Conservation (phyloP, 1,140 invertebrate species). For the Cydia pomonella region DNA sequence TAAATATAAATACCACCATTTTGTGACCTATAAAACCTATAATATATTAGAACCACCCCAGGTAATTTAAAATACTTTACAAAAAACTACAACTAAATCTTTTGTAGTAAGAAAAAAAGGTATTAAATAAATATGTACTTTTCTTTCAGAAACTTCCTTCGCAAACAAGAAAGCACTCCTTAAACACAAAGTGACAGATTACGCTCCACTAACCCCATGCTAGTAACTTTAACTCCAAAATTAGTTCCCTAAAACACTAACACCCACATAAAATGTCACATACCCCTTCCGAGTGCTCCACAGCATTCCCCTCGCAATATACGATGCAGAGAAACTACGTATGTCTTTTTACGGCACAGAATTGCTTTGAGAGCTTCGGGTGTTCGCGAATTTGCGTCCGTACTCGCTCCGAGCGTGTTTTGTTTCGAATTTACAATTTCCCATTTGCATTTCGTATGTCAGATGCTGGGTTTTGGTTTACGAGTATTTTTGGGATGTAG, state of each 20-base stretch:
- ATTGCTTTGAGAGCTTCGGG: constrained; percentile 26
- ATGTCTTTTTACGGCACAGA: constrained; percentile 23
- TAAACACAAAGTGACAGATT: too few relatives aligned
- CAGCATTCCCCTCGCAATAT: background rate
- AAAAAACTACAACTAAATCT: too few relatives aligned
- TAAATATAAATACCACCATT: too few relatives aligned
- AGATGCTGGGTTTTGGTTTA: constrained; percentile 17
- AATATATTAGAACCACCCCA: too few relatives aligned
- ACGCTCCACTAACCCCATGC: too few relatives aligned
- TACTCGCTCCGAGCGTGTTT: constrained; percentile 1
- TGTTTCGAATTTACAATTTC: constrained; percentile 28
- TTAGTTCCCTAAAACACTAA: background rate
- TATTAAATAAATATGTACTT: too few relatives aligned
- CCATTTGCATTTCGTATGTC: constrained; percentile 22
- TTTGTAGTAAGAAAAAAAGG: too few relatives aligned
- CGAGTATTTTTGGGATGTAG: background rate
- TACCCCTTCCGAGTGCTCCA: background rate
- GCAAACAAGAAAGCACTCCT: too few relatives aligned
- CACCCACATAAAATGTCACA: background rate
- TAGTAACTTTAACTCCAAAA: background rate
- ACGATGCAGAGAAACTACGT: constrained; percentile 14
- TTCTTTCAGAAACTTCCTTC: too few relatives aligned
- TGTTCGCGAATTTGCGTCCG: constrained; percentile 12
- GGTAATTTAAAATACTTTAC: too few relatives aligned
- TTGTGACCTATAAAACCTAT: too few relatives aligned